phyloP scores from a whole-genome alignment of 2,888 invertebrate genomes.

The Prostheceraeus crozeri region DNA sequence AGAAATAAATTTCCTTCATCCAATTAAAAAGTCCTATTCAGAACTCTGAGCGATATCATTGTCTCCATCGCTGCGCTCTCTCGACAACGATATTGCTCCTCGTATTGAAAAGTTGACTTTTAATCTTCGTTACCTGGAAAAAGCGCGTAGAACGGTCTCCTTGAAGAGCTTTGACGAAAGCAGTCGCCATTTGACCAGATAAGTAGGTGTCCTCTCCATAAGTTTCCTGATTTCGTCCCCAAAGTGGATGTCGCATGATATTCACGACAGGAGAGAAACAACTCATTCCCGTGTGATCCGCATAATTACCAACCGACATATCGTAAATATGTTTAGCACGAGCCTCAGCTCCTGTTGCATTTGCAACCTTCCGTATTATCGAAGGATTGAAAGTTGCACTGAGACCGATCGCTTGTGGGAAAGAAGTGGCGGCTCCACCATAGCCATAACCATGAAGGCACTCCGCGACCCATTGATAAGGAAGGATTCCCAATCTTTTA shows the following conservation, averaged over 20 bases:
- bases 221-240: slow-evolving; percentile 55
- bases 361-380: slow-evolving; percentile 41
- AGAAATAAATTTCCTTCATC: too few relatives aligned
- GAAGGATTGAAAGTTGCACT: slow-evolving; percentile 49
- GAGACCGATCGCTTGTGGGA: slow-evolving; percentile 51
- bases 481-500: slow-evolving; percentile 46
- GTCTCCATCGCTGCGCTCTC: too few relatives aligned
- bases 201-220: slow-evolving; percentile 54
- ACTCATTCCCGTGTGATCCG: slow-evolving; percentile 46
- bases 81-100: too few relatives aligned
- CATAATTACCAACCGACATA: slow-evolving; percentile 38
- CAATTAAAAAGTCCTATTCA: too few relatives aligned
- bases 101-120: too few relatives aligned
- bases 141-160: too few relatives aligned
- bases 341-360: slow-evolving; percentile 43
- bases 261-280: slow-evolving; percentile 54
- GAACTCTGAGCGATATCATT: too few relatives aligned
- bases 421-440: slow-evolving; percentile 50
- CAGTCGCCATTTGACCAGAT: too few relatives aligned
- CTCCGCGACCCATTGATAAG: slow-evolving; percentile 51
- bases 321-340: slow-evolving; percentile 43
- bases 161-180: too few relatives aligned
- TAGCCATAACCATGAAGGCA: slow-evolving; percentile 50
- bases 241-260: slow-evolving; percentile 54
- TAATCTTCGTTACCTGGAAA: too few relatives aligned